Base-by-base conservation (phyloP, 2,888 invertebrate species). In the Acrobasis consociella region DNA sequence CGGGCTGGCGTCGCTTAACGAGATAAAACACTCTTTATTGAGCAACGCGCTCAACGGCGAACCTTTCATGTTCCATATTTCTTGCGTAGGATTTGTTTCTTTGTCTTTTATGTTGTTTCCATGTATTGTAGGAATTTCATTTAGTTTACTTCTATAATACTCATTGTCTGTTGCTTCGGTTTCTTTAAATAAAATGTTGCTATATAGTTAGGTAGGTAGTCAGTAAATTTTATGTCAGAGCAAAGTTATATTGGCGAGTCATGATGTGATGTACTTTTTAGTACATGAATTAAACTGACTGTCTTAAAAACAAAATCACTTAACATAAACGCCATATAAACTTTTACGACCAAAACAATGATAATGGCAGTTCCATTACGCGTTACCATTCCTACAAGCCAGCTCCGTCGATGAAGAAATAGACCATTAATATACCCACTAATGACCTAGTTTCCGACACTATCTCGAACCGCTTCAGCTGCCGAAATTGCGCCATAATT, bases 401-500 rank as follows among this genome's bases (percentile, higher is more conserved):
- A 55, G 55, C 53, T 53, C 15, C 31, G 37, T 17, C 51, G 39
- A 72, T 65, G 70, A 72, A 70, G 69, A 69, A 67, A 65, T 60
- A 60, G 62, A 60, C 59, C 72, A 72, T 73, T 75, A 72, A 73
- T 70, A 69, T 76, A 74, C 73, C 78, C 76, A 78, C 69, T 76
- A 77, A 74, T 72, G 79, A 81, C 84, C 84, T 76, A 82, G 72
- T 82, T 82, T 73, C 72, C 69, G 64, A 67, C 71, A 76, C 82
- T 81, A 83, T 83, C 81, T 81, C 75, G 73, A 80, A 74, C 76
- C 73, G 79, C 80, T 81, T 80, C 73, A 76, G 78, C 80, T 76
- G 73, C 77, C 77, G 72, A 78, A 83, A 76, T 85, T 85, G 81
- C 82, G 78, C 78, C 82, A 84, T 76, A 75, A 79, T 81, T 80